A percentile compares a stretch with the other conserved stretches of the same genome.
phyloP scores from a whole-genome alignment of 2,797 vertebrate species.

The Peromyscus aztecus region DNA sequence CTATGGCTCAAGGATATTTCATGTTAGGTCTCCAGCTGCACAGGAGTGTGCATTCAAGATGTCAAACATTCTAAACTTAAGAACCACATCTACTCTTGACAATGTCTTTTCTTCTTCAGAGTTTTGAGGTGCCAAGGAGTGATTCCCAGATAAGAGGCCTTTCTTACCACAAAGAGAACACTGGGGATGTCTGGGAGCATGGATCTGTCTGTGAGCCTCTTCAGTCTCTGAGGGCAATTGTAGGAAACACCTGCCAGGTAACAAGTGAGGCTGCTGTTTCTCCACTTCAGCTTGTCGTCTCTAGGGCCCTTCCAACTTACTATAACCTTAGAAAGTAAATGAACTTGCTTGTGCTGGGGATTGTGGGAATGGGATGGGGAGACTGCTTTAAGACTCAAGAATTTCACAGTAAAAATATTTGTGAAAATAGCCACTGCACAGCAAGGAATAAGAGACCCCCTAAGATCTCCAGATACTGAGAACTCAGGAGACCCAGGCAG shows the following conservation, averaged over 20 bases:
- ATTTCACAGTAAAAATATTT: constrained; percentile 24
- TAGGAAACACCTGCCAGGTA: background rate
- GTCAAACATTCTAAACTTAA: background rate
- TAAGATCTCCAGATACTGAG: background rate
- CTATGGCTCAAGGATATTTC: background rate
- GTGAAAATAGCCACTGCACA: background rate
- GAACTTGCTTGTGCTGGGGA: background rate
- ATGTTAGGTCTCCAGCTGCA: background rate
- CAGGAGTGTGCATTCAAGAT: background rate
- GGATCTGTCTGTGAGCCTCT: background rate
- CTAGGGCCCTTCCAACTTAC: background rate
- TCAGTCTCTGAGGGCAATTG: background rate
- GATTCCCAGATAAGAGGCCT: background rate
- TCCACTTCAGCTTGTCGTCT: background rate
- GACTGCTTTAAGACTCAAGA: background rate
- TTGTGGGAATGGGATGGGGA: background rate
- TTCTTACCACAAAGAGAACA: background rate
- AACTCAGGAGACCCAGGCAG: background rate
- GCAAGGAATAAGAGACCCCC: background rate
- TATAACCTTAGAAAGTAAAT: constrained; percentile 54
- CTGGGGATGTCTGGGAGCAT: accelerated
- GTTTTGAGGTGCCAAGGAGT: background rate
- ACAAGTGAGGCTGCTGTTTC: background rate
- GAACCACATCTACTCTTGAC: background rate
- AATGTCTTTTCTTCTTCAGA: background rate